Base-by-base conservation (phyloP, 2,888 invertebrate genomes). In the Drosophila robusta region DNA sequence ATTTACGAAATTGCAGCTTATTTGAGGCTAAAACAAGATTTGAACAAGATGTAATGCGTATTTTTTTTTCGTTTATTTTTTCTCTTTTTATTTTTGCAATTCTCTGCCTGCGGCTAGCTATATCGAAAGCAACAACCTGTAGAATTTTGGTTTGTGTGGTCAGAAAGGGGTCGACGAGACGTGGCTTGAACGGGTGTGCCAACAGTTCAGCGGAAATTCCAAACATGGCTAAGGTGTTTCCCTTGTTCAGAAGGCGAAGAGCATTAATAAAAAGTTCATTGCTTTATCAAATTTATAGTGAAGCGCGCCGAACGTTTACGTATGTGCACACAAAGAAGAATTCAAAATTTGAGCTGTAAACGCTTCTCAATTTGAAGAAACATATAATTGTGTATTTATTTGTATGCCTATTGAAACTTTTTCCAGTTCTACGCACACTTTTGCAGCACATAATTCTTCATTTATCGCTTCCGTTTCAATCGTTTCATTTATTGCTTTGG, bases 1-100 rank as follows among this genome's bases (percentile, higher is more conserved):
- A 78, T 78, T 80, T 70, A 57, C 78, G 50, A 84, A 80, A 78
- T 82, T 69, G 47, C 61, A 55, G 24, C 11, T 57, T 32, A 63
- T 46, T 58, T 55, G 58, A 14, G 54, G 56, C 45, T n/a, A 14
- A 75, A 75, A 69, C 70, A 61, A 61, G 75, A 78, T 69, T 54
- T 39, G 42, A 14, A 11, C 58, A 36, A 42, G 29, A 42, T 5
- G 11, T 18, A 11, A 50, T 38, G 38, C 32, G 44, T 39, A 51
- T 51, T 58, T 47, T 4, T 46, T 18, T 46, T 7, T 42, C 7
- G 8, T 7, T 12, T 29, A 1, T 22, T 22, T 22, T 22, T 22
- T 22, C 1, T 29, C 7, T 6, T 29, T 29, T 34, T 34, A 2
- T 4, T 34, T 34, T 34, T 34, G 11, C 26, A 14, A 22, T 45